Evolutionary conservation across 2,113 vertebrate genomes (phyloP), one percentile per base, ranked within the genome.

Genomic region (Delphinus delphis): DNA sequence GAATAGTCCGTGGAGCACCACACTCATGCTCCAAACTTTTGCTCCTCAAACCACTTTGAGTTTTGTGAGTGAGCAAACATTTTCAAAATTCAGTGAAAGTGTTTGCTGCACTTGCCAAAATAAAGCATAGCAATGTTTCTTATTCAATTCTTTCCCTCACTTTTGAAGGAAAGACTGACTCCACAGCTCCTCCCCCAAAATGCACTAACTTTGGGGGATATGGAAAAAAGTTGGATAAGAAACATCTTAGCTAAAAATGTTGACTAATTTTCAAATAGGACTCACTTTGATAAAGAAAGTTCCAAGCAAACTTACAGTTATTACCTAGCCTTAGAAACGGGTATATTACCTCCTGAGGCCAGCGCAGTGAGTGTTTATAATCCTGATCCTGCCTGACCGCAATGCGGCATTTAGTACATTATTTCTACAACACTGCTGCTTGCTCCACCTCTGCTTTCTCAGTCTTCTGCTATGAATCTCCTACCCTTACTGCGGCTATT

Each of bases 171-270:
- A 80, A 25, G 1, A 8, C 18, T 33, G 26, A 36, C 1, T 76
- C 38, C n/a, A 26, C 14, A 11, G 4, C 11, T 10, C 44, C 5
- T 23, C 13, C 13, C 21, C 3, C 17, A 58, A 79, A 74, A 88
- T 80, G 20, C 18, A n/a, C 31, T 88, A 55, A 58, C 23, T 90
- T 96, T 76, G 6, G 11, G 15, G 14, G 3, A 93, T 76, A 21
- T 25, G 55, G 6, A 88, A 88, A 92, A 88, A 81, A 55, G 9
- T 17, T 93, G 28, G 11, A 77, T 88, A 68, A 92, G 65, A 95
- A 97, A 74, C 28, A 76, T 21, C 47, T 94, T 81, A 14, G 1
- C 26, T 96, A 60, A 95, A 93, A 91, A 55, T 90, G 28, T 76
- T 80, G 8, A 26, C 26, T 50, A n/a, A 31, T 53, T 71, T 74